Base-by-base conservation (phyloP, 2,113 vertebrate genomes). In the Lagopus muta region DNA sequence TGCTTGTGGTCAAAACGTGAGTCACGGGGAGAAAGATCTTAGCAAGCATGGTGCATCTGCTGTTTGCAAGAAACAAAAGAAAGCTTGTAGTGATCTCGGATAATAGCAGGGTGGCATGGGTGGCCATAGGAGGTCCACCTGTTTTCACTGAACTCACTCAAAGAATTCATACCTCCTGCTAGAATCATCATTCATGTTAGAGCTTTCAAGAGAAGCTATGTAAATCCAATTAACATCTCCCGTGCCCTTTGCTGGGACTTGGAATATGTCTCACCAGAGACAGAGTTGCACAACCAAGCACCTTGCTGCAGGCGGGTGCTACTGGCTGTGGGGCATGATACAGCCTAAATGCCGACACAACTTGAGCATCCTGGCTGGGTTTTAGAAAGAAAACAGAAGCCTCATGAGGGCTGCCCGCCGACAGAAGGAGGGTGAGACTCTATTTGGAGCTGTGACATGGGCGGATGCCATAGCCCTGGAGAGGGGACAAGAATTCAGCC, bases 301-400 rank as follows among this genome's bases (percentile, higher is more conserved):
- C 30, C 36, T 87, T 13, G 34, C 16, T 21, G 27, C 12, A 2
- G n/a, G 13, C 0, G 1, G 18, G 76, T 47, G 30, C 45, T 66
- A 14, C 36, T 1, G 6, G 42, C 17, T 0, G 38, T 42, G 71
- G 64, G 30, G 54, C 5, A 13, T n/a, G 47, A 77, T 42, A 22
- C 48, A 19, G 11, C 11, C 1, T 2, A 12, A 60, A 69, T 83
- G 55, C 55, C 10, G 19, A 54, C 65, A 36, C 72, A 3, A 1
- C 52, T 71, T 0, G 2, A 95, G 60, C 47, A 38, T 86, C 47
- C 66, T 91, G 69, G 45, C 55, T 55, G 82, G 60, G 42, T 88
- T 96, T 95, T 74, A 90, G 60, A 92, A 90, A 90, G 82, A 91
- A 95, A 95, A 89, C 75, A 92, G 88, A 88, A 88, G 75, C 67